phyloP scores from a whole-genome alignment of 1,140 invertebrate genomes.

The Chironomus striatipennis region DNA sequence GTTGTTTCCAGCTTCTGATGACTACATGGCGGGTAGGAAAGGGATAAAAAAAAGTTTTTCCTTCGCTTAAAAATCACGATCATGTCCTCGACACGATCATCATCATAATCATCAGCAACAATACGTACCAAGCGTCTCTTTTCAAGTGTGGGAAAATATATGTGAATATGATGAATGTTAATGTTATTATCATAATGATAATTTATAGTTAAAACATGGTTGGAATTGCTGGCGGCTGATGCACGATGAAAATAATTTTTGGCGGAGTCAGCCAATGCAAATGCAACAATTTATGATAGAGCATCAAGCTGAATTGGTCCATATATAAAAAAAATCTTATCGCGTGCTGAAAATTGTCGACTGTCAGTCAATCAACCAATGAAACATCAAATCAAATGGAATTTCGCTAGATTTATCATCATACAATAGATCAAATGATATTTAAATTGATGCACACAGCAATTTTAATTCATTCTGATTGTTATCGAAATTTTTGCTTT shows the following conservation, averaged over 20 bases:
- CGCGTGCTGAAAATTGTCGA: conserved; percentile 11
- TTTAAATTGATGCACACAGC: not conserved
- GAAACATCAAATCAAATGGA: not conserved
- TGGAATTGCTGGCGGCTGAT: not conserved
- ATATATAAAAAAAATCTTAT: not conserved
- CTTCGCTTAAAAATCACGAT: not conserved
- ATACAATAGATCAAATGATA: not conserved
- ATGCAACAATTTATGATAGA: conserved; percentile 13
- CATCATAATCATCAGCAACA: not conserved
- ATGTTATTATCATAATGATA: conserved; percentile 10
- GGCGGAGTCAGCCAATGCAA: not conserved
- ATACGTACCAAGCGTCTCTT: not conserved
- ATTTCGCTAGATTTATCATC: not conserved
- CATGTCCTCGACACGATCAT: not conserved
- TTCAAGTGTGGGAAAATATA: conserved; percentile 8
- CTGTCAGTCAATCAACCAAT: conserved; percentile 4
- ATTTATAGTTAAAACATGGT: not conserved
- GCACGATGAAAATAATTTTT: not conserved
- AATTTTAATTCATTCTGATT: not conserved
- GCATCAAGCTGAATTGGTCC: not conserved
- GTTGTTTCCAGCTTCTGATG: not conserved
- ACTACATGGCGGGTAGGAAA: not conserved
- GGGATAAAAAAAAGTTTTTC: not conserved
- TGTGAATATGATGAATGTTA: conserved; percentile 3
- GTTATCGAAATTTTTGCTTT: not conserved